Base-by-base conservation (phyloP, 2,113 vertebrate genomes). In the Pluvianellus socialis region DNA sequence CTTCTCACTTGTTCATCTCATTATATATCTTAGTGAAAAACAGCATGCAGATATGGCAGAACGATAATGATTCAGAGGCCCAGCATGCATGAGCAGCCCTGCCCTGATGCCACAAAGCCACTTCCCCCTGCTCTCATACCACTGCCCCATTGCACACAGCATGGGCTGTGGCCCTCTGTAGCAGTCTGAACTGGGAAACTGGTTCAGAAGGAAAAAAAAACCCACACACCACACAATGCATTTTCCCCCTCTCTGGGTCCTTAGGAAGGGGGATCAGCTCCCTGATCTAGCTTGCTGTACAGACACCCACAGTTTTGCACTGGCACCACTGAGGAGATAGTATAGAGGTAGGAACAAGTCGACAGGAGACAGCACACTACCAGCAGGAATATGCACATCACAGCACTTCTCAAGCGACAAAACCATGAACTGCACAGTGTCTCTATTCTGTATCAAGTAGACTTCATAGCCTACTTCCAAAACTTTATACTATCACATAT, bases 81-180 rank as follows among this genome's bases (percentile, higher is more conserved):
- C 38, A 16, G 45, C 0, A 0, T 14, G 19, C 10, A 7, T 0
- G 3, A 68, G 50, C 62, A 70, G 45, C 42, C 35, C 7, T 2
- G 4, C 22, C 30, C 17, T 13, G 32, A 33, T 12, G 14, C 35
- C 5, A 2, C 55, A 42, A 45, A 74, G 28, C 12, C 65, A 12
- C 28, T 7, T 59, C 2, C 28, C 44, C n/a, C 3, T 14, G 10
- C 14, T n/a, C 26, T 70, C 30, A 32, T 20, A 55, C n/a, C 30
- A 6, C 30, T 49, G 47, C 33, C 47, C 32, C 26, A 4, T 1
- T 4, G 17, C 22, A 30, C 32, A 9, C 12, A 4, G 0, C 40
- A 7, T 6, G 3, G 21, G 8, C 47, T 38, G 4, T 19, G 27
- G 33, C 32, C 7, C 18, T 44, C 73, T 50, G 5, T 4, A 15